Evolutionary conservation across 1,140 invertebrate species (phyloP).

Genomic region (Batillaria attramentaria): DNA sequence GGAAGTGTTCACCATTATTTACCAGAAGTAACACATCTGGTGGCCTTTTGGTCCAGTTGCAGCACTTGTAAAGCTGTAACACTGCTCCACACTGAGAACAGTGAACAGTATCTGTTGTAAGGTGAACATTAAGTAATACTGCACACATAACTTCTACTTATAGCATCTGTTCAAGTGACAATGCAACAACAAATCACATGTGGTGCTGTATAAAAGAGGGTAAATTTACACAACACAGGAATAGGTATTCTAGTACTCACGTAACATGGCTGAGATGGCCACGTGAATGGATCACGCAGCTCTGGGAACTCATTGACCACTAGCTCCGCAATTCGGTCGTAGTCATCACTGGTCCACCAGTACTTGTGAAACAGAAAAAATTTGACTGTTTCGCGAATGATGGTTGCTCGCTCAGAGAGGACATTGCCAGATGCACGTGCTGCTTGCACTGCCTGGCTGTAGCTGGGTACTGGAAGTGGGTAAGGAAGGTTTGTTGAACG

Average conservation of each 20-base stretch:
- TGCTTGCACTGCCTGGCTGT: slow-evolving; percentile 29
- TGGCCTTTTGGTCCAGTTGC: no score
- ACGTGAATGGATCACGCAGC: slow-evolving; percentile 18
- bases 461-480: slow-evolving; percentile 14
- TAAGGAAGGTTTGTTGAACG: slow-evolving; percentile 18
- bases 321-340: slow-evolving; percentile 42
- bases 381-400: slow-evolving; percentile 42
- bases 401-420: slow-evolving; percentile 37
- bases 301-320: slow-evolving; percentile 46
- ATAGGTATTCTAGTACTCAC: slow-evolving; percentile 14
- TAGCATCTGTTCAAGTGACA: background rate
- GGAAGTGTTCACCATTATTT: no score
- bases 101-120: no score
- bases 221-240: no score
- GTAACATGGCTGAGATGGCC: background rate
- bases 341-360: slow-evolving; percentile 46
- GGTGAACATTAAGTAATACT: background rate
- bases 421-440: slow-evolving; percentile 27
- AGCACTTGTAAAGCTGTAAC: no score
- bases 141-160: background rate
- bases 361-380: slow-evolving; percentile 45
- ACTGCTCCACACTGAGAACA: no score
- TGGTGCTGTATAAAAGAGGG: no score
- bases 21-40: no score
- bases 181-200: slow-evolving; percentile 1